phyloP scores from a whole-genome alignment of 2,888 invertebrate species.

The Apamea anceps region DNA sequence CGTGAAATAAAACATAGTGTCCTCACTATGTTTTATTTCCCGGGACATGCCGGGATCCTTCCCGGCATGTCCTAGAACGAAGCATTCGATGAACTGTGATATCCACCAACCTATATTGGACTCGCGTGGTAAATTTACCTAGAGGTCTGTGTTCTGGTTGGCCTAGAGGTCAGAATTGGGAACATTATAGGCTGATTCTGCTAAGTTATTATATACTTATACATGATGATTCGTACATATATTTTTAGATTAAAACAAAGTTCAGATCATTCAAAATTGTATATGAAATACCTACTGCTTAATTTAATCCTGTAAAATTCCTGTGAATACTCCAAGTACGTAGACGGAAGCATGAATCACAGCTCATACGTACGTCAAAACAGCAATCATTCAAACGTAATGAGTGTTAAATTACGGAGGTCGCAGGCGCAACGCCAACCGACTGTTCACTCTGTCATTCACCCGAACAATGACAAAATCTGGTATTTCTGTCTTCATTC shows the following conservation, averaged over 20 bases:
- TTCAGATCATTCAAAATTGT: background rate
- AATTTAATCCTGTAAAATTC: conserved; percentile 41
- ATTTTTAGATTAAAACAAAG: background rate
- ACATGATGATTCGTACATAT: background rate
- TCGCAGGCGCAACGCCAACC: conserved; percentile 74
- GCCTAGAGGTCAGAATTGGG: too few relatives aligned
- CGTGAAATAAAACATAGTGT: background rate
- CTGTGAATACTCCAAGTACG: conserved; percentile 56
- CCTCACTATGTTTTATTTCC: too few relatives aligned
- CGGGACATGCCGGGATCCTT: too few relatives aligned
- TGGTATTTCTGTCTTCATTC: conserved; percentile 56
- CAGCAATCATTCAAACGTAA: conserved; percentile 77
- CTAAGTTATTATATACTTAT: background rate
- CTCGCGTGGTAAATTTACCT: background rate
- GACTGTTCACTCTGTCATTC: conserved; percentile 59
- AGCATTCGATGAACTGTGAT: background rate
- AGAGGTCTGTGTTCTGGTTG: background rate
- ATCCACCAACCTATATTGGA: background rate
- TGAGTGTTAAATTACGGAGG: conserved; percentile 73
- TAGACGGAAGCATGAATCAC: conserved; percentile 81
- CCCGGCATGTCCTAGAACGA: background rate
- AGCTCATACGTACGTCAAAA: conserved; percentile 71
- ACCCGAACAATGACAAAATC: conserved; percentile 68
- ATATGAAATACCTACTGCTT: conserved; percentile 11
- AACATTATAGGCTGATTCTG: background rate